Evolutionary conservation across 2,888 invertebrate genomes (phyloP), one percentile per base, ranked within the genome.

Genomic region (Crossocerus cetratus): DNA sequence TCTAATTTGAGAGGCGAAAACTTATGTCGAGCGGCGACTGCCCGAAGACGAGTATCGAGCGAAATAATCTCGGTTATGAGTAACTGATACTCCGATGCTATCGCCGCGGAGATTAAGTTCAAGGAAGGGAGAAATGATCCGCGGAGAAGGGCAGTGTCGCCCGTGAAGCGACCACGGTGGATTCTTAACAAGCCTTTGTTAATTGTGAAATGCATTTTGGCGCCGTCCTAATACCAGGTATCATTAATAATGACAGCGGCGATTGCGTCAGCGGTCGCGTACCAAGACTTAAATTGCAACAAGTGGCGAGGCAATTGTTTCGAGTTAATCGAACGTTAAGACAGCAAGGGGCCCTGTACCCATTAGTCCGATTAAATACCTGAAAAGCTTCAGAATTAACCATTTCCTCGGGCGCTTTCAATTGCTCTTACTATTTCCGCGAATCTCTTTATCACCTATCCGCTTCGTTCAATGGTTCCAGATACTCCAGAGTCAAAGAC

Each of bases 301-400:
- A 83, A 86, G 82, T 85, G 82, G 79, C 70, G 80, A 75, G 69
- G 67, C 82, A 86, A 86, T 86, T 86, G 85, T 85, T 69, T 76
- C 77, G 73, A 81, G 77, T 85, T 85, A 84, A 86, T 86, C 79
- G 84, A 82, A 84, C 74, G 74, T 67, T 69, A 65, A 75, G 80
- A 79, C 80, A 81, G 81, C 72, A 73, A 76, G 65, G 76, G 76
- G 76, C 73, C 76, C 69, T 49, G 16, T 32, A 32, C 8, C 32
- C 8, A 32, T 32, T 32, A 32, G 32, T 32, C 8, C 32, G 32
- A 32, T 32, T 32, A 32, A 32, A 32, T 32, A 32, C 32, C 32
- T 32, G 32, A 32, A 32, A 32, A 32, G 32, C 8, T 11, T 5
- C 32, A 1, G 32, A 32, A 32, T 5, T 4, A 32, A 32, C 32